Percentiles rank a stretch among this genome's conserved stretches.
These are phyloP conservation scores for Muscicapa striata DNA, from an alignment of 2,797 vertebrate species.

Conservation along the genomic window DNA sequence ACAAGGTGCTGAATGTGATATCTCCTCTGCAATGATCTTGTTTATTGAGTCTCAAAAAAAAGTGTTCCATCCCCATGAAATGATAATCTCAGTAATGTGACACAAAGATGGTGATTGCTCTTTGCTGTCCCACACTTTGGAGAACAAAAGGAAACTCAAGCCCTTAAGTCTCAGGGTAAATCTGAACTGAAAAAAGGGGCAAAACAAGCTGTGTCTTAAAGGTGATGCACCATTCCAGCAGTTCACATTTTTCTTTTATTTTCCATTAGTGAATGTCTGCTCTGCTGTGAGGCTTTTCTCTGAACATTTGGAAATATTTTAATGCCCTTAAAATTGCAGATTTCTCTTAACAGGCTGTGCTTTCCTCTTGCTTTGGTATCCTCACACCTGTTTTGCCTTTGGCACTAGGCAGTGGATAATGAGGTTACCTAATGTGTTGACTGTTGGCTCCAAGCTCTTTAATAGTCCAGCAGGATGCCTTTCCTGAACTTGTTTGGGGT, in stretches of 20 bases:
- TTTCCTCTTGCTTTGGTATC: constrained; percentile 37
- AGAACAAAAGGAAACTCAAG: background rate
- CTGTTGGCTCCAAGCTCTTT: constrained; percentile 33
- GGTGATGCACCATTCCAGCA: background rate
- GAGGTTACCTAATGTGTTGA: constrained; percentile 60
- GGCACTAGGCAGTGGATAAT: constrained; percentile 55
- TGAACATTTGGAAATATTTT: constrained; percentile 56
- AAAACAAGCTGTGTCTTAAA: background rate
- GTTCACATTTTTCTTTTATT: background rate
- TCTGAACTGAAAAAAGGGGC: background rate
- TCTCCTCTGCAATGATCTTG: background rate
- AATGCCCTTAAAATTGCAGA: constrained; percentile 43
- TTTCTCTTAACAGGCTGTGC: constrained; percentile 45
- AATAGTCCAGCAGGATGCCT: constrained; percentile 34
- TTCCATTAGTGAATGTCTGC: constrained; percentile 17
- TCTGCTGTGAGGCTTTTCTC: constrained; percentile 9
- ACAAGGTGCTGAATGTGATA: background rate
- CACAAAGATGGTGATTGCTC: background rate
- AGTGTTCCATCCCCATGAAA: background rate
- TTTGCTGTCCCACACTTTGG: background rate
- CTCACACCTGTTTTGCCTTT: constrained; percentile 71
- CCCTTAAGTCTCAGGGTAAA: background rate
- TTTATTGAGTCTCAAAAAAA: background rate
- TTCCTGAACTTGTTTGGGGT: background rate
- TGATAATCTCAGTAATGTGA: background rate